These are phyloP conservation scores for Neofelis nebulosa DNA, from an alignment of 2,113 vertebrate species.

Conservation along the genomic window DNA sequence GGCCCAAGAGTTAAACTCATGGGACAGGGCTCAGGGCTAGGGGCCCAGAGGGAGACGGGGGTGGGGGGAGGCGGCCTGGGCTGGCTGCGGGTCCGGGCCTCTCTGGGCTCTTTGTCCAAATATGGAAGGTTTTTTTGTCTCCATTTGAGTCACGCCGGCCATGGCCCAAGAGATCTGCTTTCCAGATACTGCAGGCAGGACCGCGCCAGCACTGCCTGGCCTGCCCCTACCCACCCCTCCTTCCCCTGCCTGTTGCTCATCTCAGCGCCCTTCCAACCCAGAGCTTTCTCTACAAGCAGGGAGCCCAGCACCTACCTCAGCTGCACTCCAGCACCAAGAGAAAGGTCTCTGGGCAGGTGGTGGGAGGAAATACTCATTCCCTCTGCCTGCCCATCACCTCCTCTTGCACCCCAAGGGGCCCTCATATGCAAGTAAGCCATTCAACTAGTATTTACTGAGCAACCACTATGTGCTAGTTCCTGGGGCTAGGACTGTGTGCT, in stretches of 20 bases:
- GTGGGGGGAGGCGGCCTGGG: constrained; percentile 57
- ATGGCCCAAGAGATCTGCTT: constrained; percentile 86
- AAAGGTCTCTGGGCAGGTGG: not conserved
- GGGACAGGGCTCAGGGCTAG: constrained; percentile 46
- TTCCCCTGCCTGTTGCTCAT: not conserved
- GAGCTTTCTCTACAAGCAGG: not conserved
- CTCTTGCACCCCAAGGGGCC: not conserved
- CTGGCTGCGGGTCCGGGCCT: constrained; percentile 68
- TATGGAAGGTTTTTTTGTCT: constrained; percentile 91
- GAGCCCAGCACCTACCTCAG: not conserved
- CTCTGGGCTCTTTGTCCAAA: constrained; percentile 89
- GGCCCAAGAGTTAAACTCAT: constrained; percentile 1
- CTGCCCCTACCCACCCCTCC: not conserved
- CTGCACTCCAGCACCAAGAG: not conserved
- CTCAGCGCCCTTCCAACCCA: constrained; percentile 37
- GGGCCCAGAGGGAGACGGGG: constrained; percentile 68
- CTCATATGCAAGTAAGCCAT: no score
- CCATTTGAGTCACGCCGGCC: constrained; percentile 87
- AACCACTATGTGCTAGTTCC: not conserved
- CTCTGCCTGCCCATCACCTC: not conserved
- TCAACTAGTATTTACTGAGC: not conserved
- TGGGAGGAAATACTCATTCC: not conserved
- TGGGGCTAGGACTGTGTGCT: not conserved
- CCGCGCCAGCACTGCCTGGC: constrained; percentile 55
- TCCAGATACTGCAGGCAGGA: constrained; percentile 84